Percentiles rank a stretch among this genome's conserved stretches.
Conservation (phyloP, 2,113 vertebrate genomes). For the Vicugna pacos region DNA sequence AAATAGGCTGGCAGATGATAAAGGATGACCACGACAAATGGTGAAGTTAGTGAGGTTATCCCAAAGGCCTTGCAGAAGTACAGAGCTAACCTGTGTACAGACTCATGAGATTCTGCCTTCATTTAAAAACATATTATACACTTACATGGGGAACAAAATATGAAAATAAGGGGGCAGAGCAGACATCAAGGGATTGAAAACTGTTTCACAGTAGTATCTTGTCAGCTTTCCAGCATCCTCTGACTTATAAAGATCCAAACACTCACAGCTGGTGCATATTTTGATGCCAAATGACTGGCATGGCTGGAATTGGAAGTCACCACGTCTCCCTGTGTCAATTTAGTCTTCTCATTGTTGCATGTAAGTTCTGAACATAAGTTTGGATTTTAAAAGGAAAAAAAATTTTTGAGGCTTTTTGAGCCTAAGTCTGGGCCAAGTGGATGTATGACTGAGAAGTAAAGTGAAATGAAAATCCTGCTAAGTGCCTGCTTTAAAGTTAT, state of each 20-base stretch:
- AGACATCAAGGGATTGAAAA: slow-evolving; percentile 79
- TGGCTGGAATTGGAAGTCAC: slow-evolving; percentile 84
- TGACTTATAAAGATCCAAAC: slow-evolving; percentile 87
- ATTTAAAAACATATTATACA: slow-evolving; percentile 76
- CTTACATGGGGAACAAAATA: slow-evolving; percentile 80
- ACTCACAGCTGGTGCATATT: slow-evolving; percentile 86
- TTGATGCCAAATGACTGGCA: slow-evolving; percentile 86
- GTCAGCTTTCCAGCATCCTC: slow-evolving; percentile 82
- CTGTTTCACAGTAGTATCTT: slow-evolving; percentile 85
- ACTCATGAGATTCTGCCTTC: slow-evolving; percentile 71
- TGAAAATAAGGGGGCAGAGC: slow-evolving; percentile 80
- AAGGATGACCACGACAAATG: slow-evolving; percentile 48
- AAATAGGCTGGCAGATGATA: slow-evolving; percentile 67
- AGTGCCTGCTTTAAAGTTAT: slow-evolving; percentile 82
- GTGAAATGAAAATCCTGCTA: slow-evolving; percentile 81
- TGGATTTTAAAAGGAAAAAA: slow-evolving; percentile 76
- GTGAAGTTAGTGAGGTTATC: slow-evolving; percentile 64
- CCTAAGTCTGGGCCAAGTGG: slow-evolving; percentile 73
- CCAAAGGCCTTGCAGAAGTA: slow-evolving; percentile 64
- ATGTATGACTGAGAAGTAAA: slow-evolving; percentile 79
- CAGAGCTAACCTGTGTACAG: slow-evolving; percentile 56
- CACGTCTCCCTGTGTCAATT: slow-evolving; percentile 69
- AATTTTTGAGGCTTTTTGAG: slow-evolving; percentile 42
- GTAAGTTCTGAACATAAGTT: slow-evolving; percentile 79
- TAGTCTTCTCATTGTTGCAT: slow-evolving; percentile 78